phyloP scores from a whole-genome alignment of 2,888 invertebrate genomes.

The Koerneria pararmatus region DNA sequence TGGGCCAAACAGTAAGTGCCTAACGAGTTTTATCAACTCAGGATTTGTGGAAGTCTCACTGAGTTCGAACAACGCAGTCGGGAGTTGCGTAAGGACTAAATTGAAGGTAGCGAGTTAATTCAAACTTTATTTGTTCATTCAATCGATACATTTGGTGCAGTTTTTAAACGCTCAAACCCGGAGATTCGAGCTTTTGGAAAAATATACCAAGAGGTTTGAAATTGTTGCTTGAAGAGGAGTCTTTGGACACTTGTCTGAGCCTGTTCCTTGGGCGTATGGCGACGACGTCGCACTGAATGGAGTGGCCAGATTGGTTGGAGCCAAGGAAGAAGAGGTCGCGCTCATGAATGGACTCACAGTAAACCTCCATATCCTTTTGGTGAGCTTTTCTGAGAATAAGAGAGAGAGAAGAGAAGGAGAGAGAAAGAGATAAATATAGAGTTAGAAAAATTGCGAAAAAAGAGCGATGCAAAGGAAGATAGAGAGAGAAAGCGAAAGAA shows the following conservation, averaged over 20 bases:
- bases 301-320: constrained; percentile 62
- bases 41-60: too few relatives aligned
- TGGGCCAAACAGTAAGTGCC: constrained; percentile 64
- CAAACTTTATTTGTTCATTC: too few relatives aligned
- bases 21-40: background rate
- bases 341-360: constrained; percentile 67
- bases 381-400: too few relatives aligned
- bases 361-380: constrained; percentile 66
- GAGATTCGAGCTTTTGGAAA: background rate
- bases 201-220: background rate
- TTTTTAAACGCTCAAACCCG: background rate
- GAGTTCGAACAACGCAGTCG: too few relatives aligned
- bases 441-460: background rate
- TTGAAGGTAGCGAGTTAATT: too few relatives aligned
- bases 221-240: constrained; percentile 51
- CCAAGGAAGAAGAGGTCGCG: constrained; percentile 62
- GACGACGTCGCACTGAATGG: constrained; percentile 59
- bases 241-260: constrained; percentile 60
- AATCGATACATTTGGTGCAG: too few relatives aligned
- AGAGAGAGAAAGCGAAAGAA: background rate
- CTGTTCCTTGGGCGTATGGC: constrained; percentile 62
- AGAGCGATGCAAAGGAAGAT: background rate
- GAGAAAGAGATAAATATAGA: background rate
- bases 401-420: too few relatives aligned
- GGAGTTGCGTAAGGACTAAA: too few relatives aligned